Base-by-base conservation (phyloP, 2,888 invertebrate genomes). In the Orchesellides sinensis region DNA sequence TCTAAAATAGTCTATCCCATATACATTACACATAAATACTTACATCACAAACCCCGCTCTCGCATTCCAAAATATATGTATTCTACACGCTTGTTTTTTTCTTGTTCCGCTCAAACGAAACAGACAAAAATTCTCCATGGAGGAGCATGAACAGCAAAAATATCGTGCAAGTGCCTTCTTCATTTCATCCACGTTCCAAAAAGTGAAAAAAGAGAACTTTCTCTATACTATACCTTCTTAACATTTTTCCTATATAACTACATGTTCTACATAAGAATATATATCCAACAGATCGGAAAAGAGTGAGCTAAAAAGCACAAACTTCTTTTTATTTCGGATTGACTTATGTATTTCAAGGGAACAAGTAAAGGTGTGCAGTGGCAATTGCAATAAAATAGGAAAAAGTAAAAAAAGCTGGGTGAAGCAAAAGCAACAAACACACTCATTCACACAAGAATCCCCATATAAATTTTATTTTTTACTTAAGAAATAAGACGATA, bases 111-210 rank as follows among this genome's bases (percentile, higher is more conserved):
- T 82, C 74, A 82, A 81, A 81, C 81, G 81, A 81, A 72, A 81
- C 73, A 78, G 81, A 81, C 81, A 81, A 81, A 81, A 81, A 81
- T 81, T 81, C 81, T 81, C 81, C n/a, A n/a, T 29, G 80, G 81
- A 81, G 81, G 81, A 74, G 45, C 61, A n/a, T n/a, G n/a, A n/a
- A n/a, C n/a, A n/a, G n/a, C n/a, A n/a, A n/a, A n/a, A n/a, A n/a
- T n/a, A n/a, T n/a, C n/a, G n/a, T n/a, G n/a, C n/a, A n/a, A n/a
- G n/a, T n/a, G n/a, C n/a, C n/a, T 68, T 81, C 74, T 81, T 74
- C 81, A 74, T 81, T 81, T 81, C 81, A 81, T 74, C 74, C 81
- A 81, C 81, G 81, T 81, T 81, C 68, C 74, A 79, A 65, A 73
- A n/a, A n/a, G n/a, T n/a, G n/a, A n/a, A n/a, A n/a, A n/a, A 47